Evolutionary conservation across 2,113 vertebrate species (phyloP).

Genomic region (Condylura cristata): DNA sequence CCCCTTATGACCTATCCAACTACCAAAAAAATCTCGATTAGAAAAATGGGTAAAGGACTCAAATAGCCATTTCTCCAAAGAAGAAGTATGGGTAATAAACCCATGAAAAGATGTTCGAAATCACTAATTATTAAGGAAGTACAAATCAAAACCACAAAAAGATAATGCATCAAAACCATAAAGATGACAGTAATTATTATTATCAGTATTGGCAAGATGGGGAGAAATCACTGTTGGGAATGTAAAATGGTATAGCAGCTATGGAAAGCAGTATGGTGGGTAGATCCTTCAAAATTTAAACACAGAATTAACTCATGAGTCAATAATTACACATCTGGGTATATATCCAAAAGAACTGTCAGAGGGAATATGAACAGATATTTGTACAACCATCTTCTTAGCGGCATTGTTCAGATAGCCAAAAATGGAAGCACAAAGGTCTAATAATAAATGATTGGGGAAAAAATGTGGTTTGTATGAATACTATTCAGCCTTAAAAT

Average conservation of each 20-base stretch:
- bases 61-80: conserved; percentile 8
- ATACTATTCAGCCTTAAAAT: neutral
- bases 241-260: neutral
- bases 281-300: neutral
- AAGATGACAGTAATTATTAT: neutral
- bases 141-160: neutral
- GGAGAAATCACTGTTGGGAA: neutral
- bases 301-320: neutral
- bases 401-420: neutral
- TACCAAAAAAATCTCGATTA: neutral
- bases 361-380: neutral
- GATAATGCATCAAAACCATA: neutral
- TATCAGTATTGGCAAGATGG: neutral
- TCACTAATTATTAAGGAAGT: neutral
- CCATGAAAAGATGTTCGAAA: neutral
- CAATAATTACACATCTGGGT: neutral
- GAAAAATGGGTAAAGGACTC: conserved; percentile 6
- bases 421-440: neutral
- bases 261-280: neutral
- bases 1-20: neutral
- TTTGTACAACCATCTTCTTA: neutral
- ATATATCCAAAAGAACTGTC: neutral
- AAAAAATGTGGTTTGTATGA: neutral
- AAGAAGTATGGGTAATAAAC: neutral
- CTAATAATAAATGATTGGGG: neutral